Conservation (phyloP, 2,113 vertebrate species). For the Ceyx margarethae region DNA sequence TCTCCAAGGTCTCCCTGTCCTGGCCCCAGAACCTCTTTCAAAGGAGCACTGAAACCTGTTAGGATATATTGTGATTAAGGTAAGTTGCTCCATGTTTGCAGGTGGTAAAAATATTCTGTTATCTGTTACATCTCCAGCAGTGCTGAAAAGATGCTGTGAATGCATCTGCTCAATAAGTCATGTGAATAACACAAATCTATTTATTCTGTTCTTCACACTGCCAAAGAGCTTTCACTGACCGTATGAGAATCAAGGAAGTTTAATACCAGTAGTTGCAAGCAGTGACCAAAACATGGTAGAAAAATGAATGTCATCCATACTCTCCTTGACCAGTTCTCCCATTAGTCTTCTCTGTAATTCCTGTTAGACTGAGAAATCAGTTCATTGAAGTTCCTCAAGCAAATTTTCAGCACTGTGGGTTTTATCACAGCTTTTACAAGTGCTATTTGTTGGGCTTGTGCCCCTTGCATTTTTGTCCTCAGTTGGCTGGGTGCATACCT, state of each 20-base stretch:
- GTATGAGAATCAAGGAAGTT: slow-evolving; percentile 68
- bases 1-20: slow-evolving; percentile 63
- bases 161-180: not conserved
- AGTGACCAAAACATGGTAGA: not conserved
- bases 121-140: slow-evolving; percentile 51
- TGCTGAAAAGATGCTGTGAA: slow-evolving; percentile 68
- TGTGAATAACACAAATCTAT: not conserved
- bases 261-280: slow-evolving; percentile 32
- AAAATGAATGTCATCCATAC: not conserved
- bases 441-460: not conserved
- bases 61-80: slow-evolving; percentile 73
- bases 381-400: not conserved
- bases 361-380: not conserved
- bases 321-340: not conserved
- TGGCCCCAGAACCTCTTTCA: slow-evolving; percentile 62
- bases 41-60: slow-evolving; percentile 67
- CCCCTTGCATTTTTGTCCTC: not conserved
- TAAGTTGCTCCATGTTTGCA: slow-evolving; percentile 69
- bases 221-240: not conserved
- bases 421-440: not conserved
- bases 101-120: slow-evolving; percentile 55
- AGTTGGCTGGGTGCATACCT: not conserved
- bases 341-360: not conserved
- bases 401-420: slow-evolving; percentile 56
- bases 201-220: not conserved